Evolutionary conservation across 2,888 invertebrate genomes (phyloP).

Genomic region (Tachina grossa): DNA sequence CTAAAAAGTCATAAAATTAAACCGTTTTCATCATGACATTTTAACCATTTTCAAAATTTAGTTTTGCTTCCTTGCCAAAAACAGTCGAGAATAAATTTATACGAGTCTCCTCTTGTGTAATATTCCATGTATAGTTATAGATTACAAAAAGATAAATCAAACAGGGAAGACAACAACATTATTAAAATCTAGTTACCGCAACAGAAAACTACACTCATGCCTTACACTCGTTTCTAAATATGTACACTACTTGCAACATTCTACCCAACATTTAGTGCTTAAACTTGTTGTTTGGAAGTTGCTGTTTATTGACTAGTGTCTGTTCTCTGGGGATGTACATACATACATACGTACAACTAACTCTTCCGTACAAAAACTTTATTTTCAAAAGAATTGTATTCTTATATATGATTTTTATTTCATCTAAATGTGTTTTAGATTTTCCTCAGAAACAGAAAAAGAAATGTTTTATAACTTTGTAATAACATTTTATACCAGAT

Average conservation of each 20-base stretch:
- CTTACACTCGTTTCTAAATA: conserved; percentile 2
- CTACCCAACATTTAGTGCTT: conserved; percentile 8
- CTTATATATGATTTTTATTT: conserved; percentile 31
- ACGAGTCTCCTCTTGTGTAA: conserved; percentile 42
- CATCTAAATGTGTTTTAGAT: conserved; percentile 41
- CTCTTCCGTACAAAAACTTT: not conserved
- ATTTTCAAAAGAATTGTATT: conserved; percentile 24
- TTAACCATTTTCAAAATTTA: conserved; percentile 67
- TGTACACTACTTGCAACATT: conserved; percentile 30
- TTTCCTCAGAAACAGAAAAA: not conserved
- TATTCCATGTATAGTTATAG: conserved; percentile 54
- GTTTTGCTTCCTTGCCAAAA: conserved; percentile 69
- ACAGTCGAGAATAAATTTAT: conserved; percentile 4
- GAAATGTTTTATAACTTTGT: conserved; percentile 21
- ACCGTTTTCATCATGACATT: conserved; percentile 65
- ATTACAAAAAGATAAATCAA: conserved; percentile 69
- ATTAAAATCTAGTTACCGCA: conserved; percentile 61
- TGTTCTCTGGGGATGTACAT: conserved; percentile 48
- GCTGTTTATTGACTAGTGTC: conserved; percentile 31
- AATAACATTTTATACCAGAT: conserved; percentile 55
- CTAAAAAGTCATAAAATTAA: conserved; percentile 70
- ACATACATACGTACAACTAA: no score
- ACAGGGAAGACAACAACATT: conserved; percentile 61
- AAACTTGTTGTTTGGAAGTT: conserved; percentile 25
- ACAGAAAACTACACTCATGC: not conserved